A percentile compares a stretch with the other conserved stretches of the same genome.
These are phyloP conservation scores for Pangasianodon gigas DNA, from an alignment of 2,113 vertebrate genomes.

Conservation along the genomic window DNA sequence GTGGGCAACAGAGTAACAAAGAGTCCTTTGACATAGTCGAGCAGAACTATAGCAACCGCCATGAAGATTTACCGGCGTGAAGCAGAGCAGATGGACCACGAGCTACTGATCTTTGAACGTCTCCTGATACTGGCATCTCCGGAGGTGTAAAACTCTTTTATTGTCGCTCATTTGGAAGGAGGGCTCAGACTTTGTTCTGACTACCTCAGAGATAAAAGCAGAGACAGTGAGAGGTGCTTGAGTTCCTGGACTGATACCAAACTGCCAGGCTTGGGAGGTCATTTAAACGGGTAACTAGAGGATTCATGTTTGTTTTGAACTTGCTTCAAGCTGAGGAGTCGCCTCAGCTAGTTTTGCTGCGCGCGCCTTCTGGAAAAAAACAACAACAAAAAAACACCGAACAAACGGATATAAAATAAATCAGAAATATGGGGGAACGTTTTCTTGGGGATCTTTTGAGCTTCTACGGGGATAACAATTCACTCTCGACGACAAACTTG, in stretches of 20 bases:
- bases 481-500: slow-evolving; percentile 62
- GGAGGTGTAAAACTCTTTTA: background rate
- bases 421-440: background rate
- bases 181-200: slow-evolving; percentile 28
- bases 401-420: background rate
- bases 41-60: background rate
- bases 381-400: background rate
- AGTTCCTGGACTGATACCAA: background rate
- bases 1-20: slow-evolving; percentile 23
- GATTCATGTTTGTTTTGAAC: background rate
- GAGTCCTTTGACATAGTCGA: slow-evolving; percentile 20
- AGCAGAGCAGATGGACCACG: background rate
- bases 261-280: background rate
- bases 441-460: slow-evolving; percentile 63
- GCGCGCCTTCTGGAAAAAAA: background rate
- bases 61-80: background rate
- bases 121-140: background rate
- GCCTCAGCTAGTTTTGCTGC: background rate
- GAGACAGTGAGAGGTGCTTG: background rate
- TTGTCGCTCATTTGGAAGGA: background rate
- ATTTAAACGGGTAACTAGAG: background rate
- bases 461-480: slow-evolving; percentile 65
- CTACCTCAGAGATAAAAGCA: slow-evolving; percentile 11
- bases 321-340: background rate
- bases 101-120: background rate